Percentiles rank a stretch among this genome's conserved stretches.
phyloP scores from a whole-genome alignment of 2,113 vertebrate genomes.

The Lepisosteus osseus region DNA sequence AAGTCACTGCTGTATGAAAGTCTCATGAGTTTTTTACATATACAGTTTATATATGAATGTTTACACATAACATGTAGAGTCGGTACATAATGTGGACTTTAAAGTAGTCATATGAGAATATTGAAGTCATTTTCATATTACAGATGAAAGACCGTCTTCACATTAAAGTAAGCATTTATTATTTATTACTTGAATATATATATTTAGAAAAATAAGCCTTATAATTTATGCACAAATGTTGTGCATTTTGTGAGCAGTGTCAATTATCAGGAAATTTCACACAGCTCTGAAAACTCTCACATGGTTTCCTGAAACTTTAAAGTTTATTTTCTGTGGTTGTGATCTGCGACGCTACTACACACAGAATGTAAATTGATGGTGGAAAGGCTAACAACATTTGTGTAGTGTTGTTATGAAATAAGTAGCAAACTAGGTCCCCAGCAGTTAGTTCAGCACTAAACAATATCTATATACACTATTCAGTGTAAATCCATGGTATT shows the following conservation, averaged over 20 bases:
- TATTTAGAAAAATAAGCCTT: background rate
- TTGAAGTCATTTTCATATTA: conserved; percentile 25
- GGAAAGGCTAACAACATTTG: conserved; percentile 12
- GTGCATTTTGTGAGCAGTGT: too few species aligned
- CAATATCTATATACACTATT: conserved; percentile 41
- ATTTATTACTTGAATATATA: conserved; percentile 4
- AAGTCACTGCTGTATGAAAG: too few species aligned
- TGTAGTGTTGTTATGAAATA: conserved; percentile 42
- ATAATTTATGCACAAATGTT: background rate
- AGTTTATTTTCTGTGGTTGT: too few species aligned
- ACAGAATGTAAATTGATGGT: background rate
- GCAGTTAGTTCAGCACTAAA: conserved; percentile 48
- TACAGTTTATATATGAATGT: too few species aligned
- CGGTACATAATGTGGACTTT: too few species aligned
- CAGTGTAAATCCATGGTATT: conserved; percentile 15
- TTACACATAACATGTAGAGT: too few species aligned
- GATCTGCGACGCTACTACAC: too few species aligned
- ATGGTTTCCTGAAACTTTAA: too few species aligned
- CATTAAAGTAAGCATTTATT: conserved; percentile 8
- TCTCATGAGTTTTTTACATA: too few species aligned
- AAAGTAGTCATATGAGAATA: background rate
- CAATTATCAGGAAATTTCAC: too few species aligned
- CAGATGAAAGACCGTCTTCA: conserved; percentile 37
- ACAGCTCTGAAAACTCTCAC: too few species aligned
- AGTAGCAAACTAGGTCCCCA: conserved; percentile 40